Percentiles rank a stretch among this genome's conserved stretches.
Evolutionary conservation across 2,113 vertebrate species (phyloP).

Genomic region (Oncorhynchus nerka): DNA sequence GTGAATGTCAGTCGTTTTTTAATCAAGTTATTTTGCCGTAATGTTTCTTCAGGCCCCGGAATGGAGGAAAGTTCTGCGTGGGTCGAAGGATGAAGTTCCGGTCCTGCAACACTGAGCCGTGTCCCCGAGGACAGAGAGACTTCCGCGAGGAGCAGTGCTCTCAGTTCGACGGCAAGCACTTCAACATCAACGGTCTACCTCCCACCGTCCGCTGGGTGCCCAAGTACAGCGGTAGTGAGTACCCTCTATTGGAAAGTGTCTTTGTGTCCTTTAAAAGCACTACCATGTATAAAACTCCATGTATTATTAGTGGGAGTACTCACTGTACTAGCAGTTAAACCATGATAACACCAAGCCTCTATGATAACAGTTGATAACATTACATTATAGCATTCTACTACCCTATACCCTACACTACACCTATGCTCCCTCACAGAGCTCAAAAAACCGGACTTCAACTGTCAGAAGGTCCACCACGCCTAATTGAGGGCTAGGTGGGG

Average conservation of each 20-base stretch:
- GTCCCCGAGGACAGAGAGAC: slow-evolving; percentile 85
- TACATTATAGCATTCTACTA: too few species aligned
- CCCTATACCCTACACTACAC: too few species aligned
- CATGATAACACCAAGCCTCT: too few species aligned
- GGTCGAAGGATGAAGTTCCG: slow-evolving; percentile 97
- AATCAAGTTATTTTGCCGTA: background rate
- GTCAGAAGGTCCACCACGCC: too few species aligned
- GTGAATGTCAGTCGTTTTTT: background rate
- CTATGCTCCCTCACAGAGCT: too few species aligned
- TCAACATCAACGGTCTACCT: slow-evolving; percentile 93
- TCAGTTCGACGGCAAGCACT: slow-evolving; percentile 92
- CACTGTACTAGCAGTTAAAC: too few species aligned
- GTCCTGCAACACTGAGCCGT: slow-evolving; percentile 93
- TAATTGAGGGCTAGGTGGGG: too few species aligned
- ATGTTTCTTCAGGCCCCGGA: slow-evolving; percentile 80
- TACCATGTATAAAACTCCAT: too few species aligned
- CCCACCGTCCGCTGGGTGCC: slow-evolving; percentile 91
- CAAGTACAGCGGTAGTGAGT: slow-evolving; percentile 97
- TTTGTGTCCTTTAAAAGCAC: background rate
- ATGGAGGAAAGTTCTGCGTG: slow-evolving; percentile 92
- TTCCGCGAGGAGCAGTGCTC: slow-evolving; percentile 95
- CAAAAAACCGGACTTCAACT: too few species aligned
- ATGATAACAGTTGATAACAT: too few species aligned
- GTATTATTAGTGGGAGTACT: too few species aligned
- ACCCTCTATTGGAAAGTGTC: background rate